Evolutionary conservation across 2,888 invertebrate species (phyloP).

Genomic region (Margaritifera margaritifera): DNA sequence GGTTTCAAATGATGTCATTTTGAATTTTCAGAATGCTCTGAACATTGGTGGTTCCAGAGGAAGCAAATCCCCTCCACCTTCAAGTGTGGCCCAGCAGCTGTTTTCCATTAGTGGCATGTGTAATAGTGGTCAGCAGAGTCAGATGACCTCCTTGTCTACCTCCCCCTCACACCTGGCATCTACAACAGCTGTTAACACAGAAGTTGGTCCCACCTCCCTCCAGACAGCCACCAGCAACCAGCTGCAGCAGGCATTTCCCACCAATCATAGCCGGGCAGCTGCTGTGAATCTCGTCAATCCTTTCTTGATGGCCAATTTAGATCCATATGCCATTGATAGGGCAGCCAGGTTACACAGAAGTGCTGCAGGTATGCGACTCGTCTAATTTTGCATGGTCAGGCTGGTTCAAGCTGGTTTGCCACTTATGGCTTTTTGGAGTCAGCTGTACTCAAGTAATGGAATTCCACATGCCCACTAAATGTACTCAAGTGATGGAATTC

Average conservation of each 20-base stretch:
- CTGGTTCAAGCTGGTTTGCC: too few species aligned
- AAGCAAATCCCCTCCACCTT: not conserved
- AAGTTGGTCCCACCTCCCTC: constrained; percentile 2
- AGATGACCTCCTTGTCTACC: constrained; percentile 39
- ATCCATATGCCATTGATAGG: constrained; percentile 76
- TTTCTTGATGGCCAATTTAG: constrained; percentile 56
- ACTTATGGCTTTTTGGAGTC: too few species aligned
- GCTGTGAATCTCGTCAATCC: constrained; percentile 33
- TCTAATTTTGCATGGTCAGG: too few species aligned
- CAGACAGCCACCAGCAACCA: constrained; percentile 34
- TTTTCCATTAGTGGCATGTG: not conserved
- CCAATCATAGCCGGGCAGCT: constrained; percentile 7
- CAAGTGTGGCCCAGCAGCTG: not conserved
- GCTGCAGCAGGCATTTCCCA: too few species aligned
- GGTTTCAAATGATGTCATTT: too few species aligned
- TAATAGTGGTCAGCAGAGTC: constrained; percentile 15
- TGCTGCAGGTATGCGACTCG: constrained; percentile 77
- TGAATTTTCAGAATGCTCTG: not conserved
- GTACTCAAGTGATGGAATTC: too few species aligned
- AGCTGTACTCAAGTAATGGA: too few species aligned
- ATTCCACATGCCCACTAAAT: too few species aligned
- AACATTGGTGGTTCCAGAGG: not conserved
- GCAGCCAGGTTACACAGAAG: constrained; percentile 81
- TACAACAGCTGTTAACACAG: too few species aligned
- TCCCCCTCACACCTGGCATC: constrained; percentile 54